Conservation (phyloP, 2,888 invertebrate genomes). For the Lasioglossum malachurum region DNA sequence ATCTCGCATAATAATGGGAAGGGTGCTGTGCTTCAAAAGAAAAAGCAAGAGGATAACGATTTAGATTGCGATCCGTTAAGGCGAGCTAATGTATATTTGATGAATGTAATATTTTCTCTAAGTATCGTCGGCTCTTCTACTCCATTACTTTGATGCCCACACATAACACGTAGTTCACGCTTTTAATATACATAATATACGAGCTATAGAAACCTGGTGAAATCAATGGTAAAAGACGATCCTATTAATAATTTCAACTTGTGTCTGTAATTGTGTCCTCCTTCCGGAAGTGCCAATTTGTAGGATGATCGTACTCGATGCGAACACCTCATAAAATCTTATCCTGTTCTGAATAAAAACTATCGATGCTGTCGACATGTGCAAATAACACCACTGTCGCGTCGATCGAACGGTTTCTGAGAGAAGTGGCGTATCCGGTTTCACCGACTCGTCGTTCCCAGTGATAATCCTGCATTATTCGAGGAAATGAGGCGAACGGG, state of each 20-base stretch:
- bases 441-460: neutral
- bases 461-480: slow-evolving; percentile 33
- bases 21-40: neutral
- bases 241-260: neutral
- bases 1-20: neutral
- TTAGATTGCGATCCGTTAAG: neutral
- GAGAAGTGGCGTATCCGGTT: neutral
- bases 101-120: neutral
- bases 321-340: neutral
- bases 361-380: neutral
- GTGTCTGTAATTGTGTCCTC: neutral
- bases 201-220: neutral
- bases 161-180: neutral
- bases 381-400: neutral
- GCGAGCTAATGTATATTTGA: neutral
- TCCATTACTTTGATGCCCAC: neutral
- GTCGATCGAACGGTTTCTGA: neutral
- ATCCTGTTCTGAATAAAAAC: neutral
- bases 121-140: neutral
- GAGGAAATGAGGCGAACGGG: slow-evolving; percentile 25
- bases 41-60: neutral
- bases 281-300: neutral
- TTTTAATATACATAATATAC: neutral
- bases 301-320: neutral
- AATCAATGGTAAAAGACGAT: neutral